Conservation (phyloP, 2,113 vertebrate species). For the Oceanites oceanicus region DNA sequence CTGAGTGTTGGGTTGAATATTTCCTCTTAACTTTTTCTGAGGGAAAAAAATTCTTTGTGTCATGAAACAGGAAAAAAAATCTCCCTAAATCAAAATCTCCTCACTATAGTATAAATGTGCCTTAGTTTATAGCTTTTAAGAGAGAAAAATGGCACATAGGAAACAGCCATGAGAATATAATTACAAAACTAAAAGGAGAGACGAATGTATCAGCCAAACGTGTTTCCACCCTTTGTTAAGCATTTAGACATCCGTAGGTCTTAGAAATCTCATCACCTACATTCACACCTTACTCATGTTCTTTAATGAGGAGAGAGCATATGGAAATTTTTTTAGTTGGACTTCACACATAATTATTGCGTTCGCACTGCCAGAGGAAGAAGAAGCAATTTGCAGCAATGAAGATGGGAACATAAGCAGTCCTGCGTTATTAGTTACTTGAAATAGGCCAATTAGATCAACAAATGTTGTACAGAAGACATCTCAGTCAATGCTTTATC, state of each 20-base stretch:
- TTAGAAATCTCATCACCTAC: neutral
- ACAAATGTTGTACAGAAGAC: neutral
- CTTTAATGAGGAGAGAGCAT: neutral
- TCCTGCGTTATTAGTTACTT: neutral
- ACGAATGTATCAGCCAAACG: neutral
- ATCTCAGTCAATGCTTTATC: neutral
- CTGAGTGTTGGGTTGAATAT: conserved; percentile 55
- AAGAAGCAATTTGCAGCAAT: neutral
- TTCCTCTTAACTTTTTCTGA: conserved; percentile 82
- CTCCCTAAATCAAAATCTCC: neutral
- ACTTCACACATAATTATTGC: neutral
- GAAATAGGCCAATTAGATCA: neutral
- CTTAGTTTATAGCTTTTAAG: neutral
- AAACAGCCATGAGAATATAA: neutral
- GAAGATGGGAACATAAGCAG: neutral
- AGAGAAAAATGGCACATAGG: neutral
- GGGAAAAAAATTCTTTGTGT: neutral
- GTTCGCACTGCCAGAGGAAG: neutral
- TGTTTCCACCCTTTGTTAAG: neutral
- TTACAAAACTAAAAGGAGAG: neutral
- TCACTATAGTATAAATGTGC: neutral
- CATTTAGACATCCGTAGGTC: neutral
- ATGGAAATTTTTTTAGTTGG: neutral
- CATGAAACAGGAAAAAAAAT: neutral
- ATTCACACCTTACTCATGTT: neutral